phyloP scores from a whole-genome alignment of 2,888 invertebrate species.

The Acronicta leporina region DNA sequence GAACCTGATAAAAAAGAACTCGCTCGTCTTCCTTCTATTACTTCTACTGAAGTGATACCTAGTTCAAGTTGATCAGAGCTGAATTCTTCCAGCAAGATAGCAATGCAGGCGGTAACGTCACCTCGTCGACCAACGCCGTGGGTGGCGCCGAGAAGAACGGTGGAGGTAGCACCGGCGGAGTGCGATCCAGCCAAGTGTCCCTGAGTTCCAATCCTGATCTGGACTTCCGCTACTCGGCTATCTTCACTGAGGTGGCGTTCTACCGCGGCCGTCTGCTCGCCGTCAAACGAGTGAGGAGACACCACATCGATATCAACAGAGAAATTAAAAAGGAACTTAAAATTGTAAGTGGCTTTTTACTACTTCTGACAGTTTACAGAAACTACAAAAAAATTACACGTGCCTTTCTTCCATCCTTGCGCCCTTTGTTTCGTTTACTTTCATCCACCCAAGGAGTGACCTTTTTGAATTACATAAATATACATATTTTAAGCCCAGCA shows the following conservation, averaged over 20 bases:
- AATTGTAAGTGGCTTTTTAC: constrained; percentile 89
- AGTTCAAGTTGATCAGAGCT: constrained; percentile 83
- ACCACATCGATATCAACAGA: constrained; percentile 95
- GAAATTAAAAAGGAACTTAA: constrained; percentile 98
- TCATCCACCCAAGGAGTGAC: no score
- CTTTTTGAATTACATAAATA: no score
- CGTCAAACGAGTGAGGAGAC: constrained; percentile 95
- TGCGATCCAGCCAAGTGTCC: constrained; percentile 96
- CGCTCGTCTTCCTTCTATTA: no score
- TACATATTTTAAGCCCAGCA: no score
- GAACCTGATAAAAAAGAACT: no score
- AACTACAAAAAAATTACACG: no score
- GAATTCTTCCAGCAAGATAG: constrained; percentile 89
- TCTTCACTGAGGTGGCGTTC: constrained; percentile 96
- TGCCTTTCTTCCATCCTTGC: no score
- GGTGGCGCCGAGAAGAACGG: constrained; percentile 72
- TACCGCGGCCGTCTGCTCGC: constrained; percentile 96
- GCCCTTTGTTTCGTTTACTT: no score
- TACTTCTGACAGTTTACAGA: no score
- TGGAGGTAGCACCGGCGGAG: constrained; percentile 77
- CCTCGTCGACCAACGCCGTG: constrained; percentile 94
- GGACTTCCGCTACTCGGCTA: constrained; percentile 96
- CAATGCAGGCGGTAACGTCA: constrained; percentile 93
- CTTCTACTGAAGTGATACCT: not conserved
- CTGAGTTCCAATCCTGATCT: constrained; percentile 97